A percentile compares a stretch with the other conserved stretches of the same genome.
Evolutionary conservation across 1,140 invertebrate genomes (phyloP).

Genomic region (Delia radicum): DNA sequence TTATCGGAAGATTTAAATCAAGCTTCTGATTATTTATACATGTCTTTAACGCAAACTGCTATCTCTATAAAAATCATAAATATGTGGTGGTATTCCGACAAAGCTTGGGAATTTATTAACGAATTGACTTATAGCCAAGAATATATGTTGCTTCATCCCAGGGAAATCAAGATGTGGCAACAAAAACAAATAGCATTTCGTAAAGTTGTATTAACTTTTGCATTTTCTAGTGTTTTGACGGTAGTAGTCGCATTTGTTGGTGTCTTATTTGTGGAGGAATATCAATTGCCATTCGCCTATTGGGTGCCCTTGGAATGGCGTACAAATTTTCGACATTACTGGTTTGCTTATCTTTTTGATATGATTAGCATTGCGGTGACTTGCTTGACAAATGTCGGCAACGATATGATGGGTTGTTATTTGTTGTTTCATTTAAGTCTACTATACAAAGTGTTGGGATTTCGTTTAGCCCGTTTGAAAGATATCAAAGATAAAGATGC

Average conservation of each 20-base stretch:
- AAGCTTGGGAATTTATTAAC: slow-evolving; percentile 35
- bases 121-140: no score
- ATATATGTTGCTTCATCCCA: slow-evolving; percentile 25
- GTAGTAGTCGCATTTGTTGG: slow-evolving; percentile 36
- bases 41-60: no score
- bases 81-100: slow-evolving; percentile 35
- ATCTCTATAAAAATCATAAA: no score
- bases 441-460: slow-evolving; percentile 38
- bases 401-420: slow-evolving; percentile 45
- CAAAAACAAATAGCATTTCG: slow-evolving; percentile 35
- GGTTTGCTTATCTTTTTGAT: slow-evolving; percentile 41
- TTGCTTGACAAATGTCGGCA: slow-evolving; percentile 37
- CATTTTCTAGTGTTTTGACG: slow-evolving; percentile 36
- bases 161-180: slow-evolving; percentile 33
- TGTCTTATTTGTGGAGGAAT: no score
- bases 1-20: no score
- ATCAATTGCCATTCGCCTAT: slow-evolving; percentile 42
- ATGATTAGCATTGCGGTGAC: slow-evolving; percentile 39
- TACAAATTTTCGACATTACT: slow-evolving; percentile 31
- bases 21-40: no score
- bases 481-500: slow-evolving; percentile 22
- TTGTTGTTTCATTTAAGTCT: slow-evolving; percentile 43
- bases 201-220: slow-evolving; percentile 37
- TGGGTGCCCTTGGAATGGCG: slow-evolving; percentile 47
- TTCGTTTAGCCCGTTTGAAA: slow-evolving; percentile 31